Evolutionary conservation across 1,140 invertebrate species (phyloP).

Genomic region (Hormaphis cornu): DNA sequence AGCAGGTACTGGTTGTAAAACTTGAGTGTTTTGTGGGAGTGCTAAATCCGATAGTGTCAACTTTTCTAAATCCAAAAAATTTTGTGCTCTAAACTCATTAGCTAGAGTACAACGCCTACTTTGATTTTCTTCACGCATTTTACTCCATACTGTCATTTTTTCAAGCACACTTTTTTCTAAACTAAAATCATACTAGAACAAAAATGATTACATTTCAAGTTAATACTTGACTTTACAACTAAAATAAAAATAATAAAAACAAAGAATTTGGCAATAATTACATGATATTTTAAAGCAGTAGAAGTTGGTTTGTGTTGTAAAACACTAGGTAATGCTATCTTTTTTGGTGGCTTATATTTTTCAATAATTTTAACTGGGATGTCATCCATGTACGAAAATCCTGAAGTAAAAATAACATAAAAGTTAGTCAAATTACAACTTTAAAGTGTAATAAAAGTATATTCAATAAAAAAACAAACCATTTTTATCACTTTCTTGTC

Average conservation of each 20-base stretch:
- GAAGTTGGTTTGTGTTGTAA: constrained; percentile 12
- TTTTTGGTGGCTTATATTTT: constrained; percentile 66
- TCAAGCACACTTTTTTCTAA: constrained; percentile 60
- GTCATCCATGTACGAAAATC: constrained; percentile 16
- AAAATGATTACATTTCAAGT: constrained; percentile 33
- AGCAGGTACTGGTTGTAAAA: constrained; percentile 41
- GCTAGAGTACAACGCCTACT: neutral
- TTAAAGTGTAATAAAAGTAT: neutral
- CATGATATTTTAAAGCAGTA: neutral
- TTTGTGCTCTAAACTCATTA: neutral
- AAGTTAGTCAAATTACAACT: neutral
- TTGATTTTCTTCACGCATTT: constrained; percentile 44
- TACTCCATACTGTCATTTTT: constrained; percentile 58
- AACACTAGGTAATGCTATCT: constrained; percentile 46
- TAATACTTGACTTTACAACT: neutral
- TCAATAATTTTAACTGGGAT: constrained; percentile 73
- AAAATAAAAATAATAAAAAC: neutral
- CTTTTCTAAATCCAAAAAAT: constrained; percentile 11
- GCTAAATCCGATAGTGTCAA: neutral
- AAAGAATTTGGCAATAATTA: neutral
- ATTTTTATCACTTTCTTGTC: constrained; percentile 27
- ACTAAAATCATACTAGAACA: constrained; percentile 55
- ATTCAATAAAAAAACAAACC: neutral
- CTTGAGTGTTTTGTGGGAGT: constrained; percentile 2
- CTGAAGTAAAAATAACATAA: neutral